Evolutionary conservation across 2,888 invertebrate genomes (phyloP).

Genomic region (Pyrrhia umbra): DNA sequence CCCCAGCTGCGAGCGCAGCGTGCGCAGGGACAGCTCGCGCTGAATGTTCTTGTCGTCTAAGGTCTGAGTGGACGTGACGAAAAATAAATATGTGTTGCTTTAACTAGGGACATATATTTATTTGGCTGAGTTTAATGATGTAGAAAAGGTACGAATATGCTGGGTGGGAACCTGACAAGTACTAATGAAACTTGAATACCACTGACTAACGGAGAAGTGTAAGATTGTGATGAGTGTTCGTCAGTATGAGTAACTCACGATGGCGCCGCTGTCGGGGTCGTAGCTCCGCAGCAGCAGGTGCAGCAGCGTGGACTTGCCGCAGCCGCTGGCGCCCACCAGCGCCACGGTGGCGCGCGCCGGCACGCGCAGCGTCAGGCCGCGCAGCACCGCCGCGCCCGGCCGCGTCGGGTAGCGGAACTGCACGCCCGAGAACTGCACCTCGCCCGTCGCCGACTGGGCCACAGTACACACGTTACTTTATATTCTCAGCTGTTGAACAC

Average conservation of each 20-base stretch:
- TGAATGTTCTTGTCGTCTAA: constrained; percentile 90
- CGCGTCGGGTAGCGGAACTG: constrained; percentile 95
- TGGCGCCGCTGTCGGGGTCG: constrained; percentile 91
- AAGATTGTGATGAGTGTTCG: no score
- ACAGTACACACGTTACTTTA: no score
- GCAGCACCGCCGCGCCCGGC: constrained; percentile 92
- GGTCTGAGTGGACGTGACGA: constrained; percentile 64
- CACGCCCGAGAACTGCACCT: constrained; percentile 91
- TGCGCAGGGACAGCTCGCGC: constrained; percentile 90
- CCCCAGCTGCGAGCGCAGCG: constrained; percentile 93
- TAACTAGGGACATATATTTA: no score
- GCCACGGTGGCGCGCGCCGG: constrained; percentile 93
- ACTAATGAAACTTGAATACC: no score
- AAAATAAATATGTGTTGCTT: neutral
- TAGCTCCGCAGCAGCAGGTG: constrained; percentile 94
- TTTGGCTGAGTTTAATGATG: no score
- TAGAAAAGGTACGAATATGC: no score
- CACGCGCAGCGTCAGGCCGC: constrained; percentile 91
- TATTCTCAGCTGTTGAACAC: no score
- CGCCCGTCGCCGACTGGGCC: constrained; percentile 90
- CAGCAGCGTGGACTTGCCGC: constrained; percentile 95
- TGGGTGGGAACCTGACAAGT: no score
- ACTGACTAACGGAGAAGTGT: no score
- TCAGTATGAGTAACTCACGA: constrained; percentile 75
- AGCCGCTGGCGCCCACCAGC: constrained; percentile 93